phyloP scores from a whole-genome alignment of 1,140 invertebrate species.

The Drosophila bocki region DNA sequence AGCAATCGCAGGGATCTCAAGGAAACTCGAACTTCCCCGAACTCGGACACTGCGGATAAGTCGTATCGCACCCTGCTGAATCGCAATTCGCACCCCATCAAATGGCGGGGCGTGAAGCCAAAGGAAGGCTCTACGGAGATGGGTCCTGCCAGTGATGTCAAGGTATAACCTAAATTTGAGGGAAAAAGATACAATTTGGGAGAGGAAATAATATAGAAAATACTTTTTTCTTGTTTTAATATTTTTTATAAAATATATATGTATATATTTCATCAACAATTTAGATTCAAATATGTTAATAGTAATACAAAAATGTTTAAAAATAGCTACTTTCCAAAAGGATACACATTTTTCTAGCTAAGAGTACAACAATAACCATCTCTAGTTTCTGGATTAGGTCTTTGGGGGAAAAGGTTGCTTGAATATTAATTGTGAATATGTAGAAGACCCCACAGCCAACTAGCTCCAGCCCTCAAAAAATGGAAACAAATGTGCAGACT shows the following conservation, averaged over 20 bases:
- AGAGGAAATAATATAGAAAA: not conserved
- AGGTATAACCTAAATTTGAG: not conserved
- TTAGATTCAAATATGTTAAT: no score
- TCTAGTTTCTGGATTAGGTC: not conserved
- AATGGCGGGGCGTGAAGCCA: conserved; percentile 76
- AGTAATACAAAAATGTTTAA: no score
- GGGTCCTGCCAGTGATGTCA: conserved; percentile 15
- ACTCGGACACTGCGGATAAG: conserved; percentile 55
- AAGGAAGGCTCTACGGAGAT: conserved; percentile 29
- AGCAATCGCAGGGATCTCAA: conserved; percentile 3
- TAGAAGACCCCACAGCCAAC: conserved; percentile 25
- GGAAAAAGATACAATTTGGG: not conserved
- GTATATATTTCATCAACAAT: no score
- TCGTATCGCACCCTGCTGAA: conserved; percentile 70
- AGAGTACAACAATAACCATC: not conserved
- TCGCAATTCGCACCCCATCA: conserved; percentile 82
- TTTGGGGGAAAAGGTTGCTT: conserved; percentile 69
- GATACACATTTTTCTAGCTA: no score
- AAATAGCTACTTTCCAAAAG: not conserved
- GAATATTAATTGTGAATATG: conserved; percentile 82
- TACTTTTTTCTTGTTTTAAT: no score
- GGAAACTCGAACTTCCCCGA: conserved; percentile 21
- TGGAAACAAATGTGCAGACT: conserved; percentile 80
- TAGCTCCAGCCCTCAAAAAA: conserved; percentile 24
- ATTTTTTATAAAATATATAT: no score